phyloP scores from a whole-genome alignment of 2,113 vertebrate genomes.

The Vulpes vulpes region DNA sequence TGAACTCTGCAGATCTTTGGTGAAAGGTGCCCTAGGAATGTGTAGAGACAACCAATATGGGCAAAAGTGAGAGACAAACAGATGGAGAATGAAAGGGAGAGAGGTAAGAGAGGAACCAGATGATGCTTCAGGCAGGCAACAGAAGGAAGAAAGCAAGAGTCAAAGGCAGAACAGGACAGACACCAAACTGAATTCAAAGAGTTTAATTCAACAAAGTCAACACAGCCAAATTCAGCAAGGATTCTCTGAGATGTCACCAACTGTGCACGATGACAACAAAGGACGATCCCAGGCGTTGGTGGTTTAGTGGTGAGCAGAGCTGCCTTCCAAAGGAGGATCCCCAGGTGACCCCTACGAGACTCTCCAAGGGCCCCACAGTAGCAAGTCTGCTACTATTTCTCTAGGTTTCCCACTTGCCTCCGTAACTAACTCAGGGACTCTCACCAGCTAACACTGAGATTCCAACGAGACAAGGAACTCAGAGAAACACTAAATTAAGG shows the following conservation, averaged over 20 bases:
- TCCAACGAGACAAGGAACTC: background rate
- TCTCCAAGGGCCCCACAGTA: background rate
- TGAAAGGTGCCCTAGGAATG: conserved; percentile 49
- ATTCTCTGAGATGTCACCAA: conserved; percentile 8
- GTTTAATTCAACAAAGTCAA: conserved; percentile 14
- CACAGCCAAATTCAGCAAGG: background rate
- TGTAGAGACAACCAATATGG: background rate
- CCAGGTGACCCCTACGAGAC: background rate
- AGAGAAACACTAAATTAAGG: background rate
- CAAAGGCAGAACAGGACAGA: conserved; percentile 18
- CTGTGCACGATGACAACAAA: background rate
- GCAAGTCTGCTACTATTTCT: conserved; percentile 51
- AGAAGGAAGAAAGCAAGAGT: conserved; percentile 65
- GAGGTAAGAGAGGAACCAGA: conserved; percentile 52
- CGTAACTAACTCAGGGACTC: background rate
- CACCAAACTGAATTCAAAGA: background rate
- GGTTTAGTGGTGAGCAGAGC: too few species aligned
- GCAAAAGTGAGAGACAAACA: conserved; percentile 71
- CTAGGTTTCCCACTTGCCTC: conserved; percentile 23
- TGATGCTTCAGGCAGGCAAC: conserved; percentile 47
- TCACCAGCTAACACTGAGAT: background rate
- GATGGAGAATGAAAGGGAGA: conserved; percentile 62
- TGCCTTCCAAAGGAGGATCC: background rate
- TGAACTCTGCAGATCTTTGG: conserved; percentile 37
- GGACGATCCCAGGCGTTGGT: background rate